Evolutionary conservation across 2,797 vertebrate species (phyloP).

Genomic region (Dendrocincla fuliginosa): DNA sequence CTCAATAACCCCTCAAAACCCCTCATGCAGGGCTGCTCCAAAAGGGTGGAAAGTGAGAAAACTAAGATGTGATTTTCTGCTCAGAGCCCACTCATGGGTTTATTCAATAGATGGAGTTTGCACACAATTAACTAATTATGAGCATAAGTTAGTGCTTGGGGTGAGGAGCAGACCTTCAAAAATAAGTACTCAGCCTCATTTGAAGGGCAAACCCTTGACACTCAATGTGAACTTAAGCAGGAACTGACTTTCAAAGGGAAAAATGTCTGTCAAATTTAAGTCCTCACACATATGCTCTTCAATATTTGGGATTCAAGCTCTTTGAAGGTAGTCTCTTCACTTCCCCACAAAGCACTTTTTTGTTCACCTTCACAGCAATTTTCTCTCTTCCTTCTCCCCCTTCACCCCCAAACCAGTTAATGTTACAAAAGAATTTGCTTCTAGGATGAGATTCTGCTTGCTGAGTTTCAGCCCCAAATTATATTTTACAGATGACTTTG

Average conservation of each 20-base stretch:
- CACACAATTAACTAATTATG: background rate
- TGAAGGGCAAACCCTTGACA: slow-evolving; percentile 52
- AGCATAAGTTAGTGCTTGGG: background rate
- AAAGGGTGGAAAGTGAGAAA: background rate
- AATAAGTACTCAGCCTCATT: background rate
- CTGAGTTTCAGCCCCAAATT: slow-evolving; percentile 59
- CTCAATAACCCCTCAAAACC: too few species aligned
- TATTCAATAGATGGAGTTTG: background rate
- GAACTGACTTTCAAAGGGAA: slow-evolving; percentile 52
- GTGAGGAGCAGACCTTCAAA: background rate
- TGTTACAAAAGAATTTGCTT: slow-evolving; percentile 58
- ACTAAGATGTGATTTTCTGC: background rate
- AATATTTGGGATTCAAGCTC: slow-evolving; percentile 51
- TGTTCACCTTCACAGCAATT: slow-evolving; percentile 56
- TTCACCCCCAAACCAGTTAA: slow-evolving; percentile 9
- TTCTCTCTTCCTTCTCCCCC: slow-evolving; percentile 17
- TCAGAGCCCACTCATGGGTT: background rate
- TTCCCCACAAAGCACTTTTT: slow-evolving; percentile 56
- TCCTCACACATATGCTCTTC: slow-evolving; percentile 44
- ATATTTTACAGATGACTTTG: slow-evolving; percentile 59
- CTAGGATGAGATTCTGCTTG: slow-evolving; percentile 58
- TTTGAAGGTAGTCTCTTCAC: slow-evolving; percentile 61
- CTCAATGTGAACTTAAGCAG: slow-evolving; percentile 51
- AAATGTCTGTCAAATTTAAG: slow-evolving; percentile 47
- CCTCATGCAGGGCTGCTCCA: background rate